Conservation (phyloP, 2,888 invertebrate species). For the Nipponacmea schrenckii region DNA sequence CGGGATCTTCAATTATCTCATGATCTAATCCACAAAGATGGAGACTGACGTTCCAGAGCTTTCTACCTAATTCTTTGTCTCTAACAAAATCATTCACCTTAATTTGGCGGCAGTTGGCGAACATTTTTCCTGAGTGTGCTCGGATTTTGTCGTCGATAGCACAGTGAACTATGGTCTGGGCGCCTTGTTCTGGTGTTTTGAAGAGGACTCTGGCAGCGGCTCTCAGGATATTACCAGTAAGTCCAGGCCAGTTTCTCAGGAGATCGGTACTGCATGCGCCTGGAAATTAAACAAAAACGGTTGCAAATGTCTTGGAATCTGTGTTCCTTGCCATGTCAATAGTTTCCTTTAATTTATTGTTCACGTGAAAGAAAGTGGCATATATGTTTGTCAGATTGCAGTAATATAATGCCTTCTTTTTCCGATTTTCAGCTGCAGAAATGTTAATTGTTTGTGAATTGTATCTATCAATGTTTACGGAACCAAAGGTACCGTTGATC, state of each 20-base stretch:
- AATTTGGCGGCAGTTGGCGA: constrained; percentile 45
- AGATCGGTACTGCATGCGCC: constrained; percentile 55
- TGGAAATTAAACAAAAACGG: constrained; percentile 26
- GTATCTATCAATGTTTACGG: too few species aligned
- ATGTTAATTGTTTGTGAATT: too few species aligned
- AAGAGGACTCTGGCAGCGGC: constrained; percentile 51
- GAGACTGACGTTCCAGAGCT: constrained; percentile 52
- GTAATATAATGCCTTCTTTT: too few species aligned
- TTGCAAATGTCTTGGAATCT: too few species aligned
- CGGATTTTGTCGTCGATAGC: constrained; percentile 53
- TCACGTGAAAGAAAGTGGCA: too few species aligned
- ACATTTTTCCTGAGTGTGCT: constrained; percentile 51
- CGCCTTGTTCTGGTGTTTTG: constrained; percentile 58
- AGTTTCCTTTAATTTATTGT: not conserved
- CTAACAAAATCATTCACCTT: constrained; percentile 36
- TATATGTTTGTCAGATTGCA: not conserved
- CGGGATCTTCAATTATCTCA: constrained; percentile 26
- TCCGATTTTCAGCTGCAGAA: too few species aligned
- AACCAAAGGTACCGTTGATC: too few species aligned
- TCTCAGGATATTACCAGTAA: constrained; percentile 51
- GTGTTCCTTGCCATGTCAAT: not conserved
- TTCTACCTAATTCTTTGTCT: constrained; percentile 40
- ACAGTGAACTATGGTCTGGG: constrained; percentile 58
- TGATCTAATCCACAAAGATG: constrained; percentile 47
- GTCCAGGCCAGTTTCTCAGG: constrained; percentile 54